Base-by-base conservation (phyloP, 2,113 vertebrate genomes). In the Choloepus hoffmanni region DNA sequence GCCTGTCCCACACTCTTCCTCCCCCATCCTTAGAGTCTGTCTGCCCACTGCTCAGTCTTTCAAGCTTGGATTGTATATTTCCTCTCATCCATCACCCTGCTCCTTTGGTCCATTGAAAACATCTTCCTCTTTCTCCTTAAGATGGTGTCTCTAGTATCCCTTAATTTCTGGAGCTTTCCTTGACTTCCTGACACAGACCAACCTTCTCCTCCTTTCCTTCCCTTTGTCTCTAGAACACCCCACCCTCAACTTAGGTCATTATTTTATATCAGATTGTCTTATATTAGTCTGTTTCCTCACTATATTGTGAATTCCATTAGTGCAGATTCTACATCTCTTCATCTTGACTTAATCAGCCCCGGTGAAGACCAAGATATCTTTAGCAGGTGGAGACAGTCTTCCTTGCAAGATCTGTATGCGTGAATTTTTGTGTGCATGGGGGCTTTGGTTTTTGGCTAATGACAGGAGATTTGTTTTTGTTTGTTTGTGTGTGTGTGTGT, bases 381-480 rank as follows among this genome's bases (percentile, higher is more conserved):
- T 89, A 89, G 50, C 55, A 24, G 12, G 43, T 62, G 14, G 18
- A 45, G 50, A 53, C 58, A 48, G 79, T 62, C 78, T 50, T 93
- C 62, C 11, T 62, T 90, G 19, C 26, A 73, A 93, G 55, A 53
- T 77, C 58, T 92, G 60, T 53, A 70, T 33, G 10, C 68, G 50
- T 18, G 33, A 9, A 43, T 60, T 96, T 97, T 91, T 81, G 83
- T 65, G 12, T 86, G 55, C 15, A 0, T 26, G 36, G 48, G 18
- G 90, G 55, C n/a, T 76, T 96, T 79, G 62, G 89, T 84, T 96
- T 70, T 92, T 84, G 53, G 45, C 16, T 95, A 95, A 96, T 93
- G 45, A 92, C 86, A 26, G 21, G 89, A 26, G n/a, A 85, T 36
- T 36, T 36, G 36, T 36, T 36, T 36, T 89, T 93, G 62, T 92